A percentile compares a stretch with the other conserved stretches of the same genome.
phyloP scores from a whole-genome alignment of 2,797 vertebrate species.

The Sebastolobus alascanus region DNA sequence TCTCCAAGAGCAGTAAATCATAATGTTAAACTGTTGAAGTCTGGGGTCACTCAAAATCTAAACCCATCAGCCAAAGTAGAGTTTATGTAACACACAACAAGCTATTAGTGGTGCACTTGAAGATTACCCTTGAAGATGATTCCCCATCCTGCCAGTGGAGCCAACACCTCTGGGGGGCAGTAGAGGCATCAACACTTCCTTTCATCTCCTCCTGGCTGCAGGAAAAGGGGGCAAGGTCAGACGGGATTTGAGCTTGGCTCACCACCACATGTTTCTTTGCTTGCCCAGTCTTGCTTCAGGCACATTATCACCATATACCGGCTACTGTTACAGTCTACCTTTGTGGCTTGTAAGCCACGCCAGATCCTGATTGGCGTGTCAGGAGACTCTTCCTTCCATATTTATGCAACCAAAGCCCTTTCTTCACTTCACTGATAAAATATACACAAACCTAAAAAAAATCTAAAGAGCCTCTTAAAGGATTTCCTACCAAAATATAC shows the following conservation, averaged over 20 bases:
- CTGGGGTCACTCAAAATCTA: conserved; percentile 29
- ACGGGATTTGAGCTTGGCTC: conserved; percentile 81
- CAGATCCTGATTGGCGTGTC: conserved; percentile 66
- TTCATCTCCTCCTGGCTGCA: conserved; percentile 72
- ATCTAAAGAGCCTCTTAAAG: conserved; percentile 55
- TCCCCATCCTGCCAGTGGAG: conserved; percentile 62
- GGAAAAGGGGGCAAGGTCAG: conserved; percentile 79
- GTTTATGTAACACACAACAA: conserved; percentile 48
- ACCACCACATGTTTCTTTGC: conserved; percentile 77
- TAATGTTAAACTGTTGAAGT: conserved; percentile 22
- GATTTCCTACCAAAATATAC: conserved; percentile 58
- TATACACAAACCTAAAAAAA: conserved; percentile 52
- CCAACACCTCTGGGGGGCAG: conserved; percentile 77
- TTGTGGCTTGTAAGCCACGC: conserved; percentile 54
- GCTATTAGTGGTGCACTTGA: conserved; percentile 62
- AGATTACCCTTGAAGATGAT: conserved; percentile 64
- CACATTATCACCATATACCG: conserved; percentile 76
- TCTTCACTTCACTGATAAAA: conserved; percentile 48
- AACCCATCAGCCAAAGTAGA: conserved; percentile 38
- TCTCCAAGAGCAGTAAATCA: conserved; percentile 52
- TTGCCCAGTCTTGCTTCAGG: conserved; percentile 77
- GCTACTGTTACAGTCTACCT: conserved; percentile 78
- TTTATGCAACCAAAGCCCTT: conserved; percentile 53
- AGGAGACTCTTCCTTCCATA: conserved; percentile 42
- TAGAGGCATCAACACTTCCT: conserved; percentile 73